Base-by-base conservation (phyloP, 2,888 invertebrate genomes). In the Tillus elongatus region DNA sequence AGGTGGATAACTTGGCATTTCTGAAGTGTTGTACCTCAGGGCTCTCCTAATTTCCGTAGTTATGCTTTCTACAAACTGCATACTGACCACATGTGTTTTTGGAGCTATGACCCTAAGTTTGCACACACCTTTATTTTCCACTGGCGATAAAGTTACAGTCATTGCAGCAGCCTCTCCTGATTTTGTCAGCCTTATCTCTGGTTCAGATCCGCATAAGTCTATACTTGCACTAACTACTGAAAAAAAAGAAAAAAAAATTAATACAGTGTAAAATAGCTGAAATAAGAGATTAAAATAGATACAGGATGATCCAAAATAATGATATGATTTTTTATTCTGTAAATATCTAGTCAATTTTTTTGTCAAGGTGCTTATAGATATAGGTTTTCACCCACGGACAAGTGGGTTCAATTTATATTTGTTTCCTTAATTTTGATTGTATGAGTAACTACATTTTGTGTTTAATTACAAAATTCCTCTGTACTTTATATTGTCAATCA, bases 31-130 rank as follows among this genome's bases (percentile, higher is more conserved):
- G n/a, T n/a, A 8, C 6, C 6, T 6, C 24, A 6, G 6, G n/a
- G 24, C 24, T 8, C 24, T 19, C 6, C n/a, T 6, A 19, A 19
- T 6, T n/a, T 19, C 24, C n/a, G 6, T n/a, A 6, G 6, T 19
- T 6, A 19, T 19, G 24, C 6, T n/a, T 19, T 55, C 51, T 10
- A 47, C 34, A 37, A 57, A 52, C 31, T 55, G 52, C 41, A 62
- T 38, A 34, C 54, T 53, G 11, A 62, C 50, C 4, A 58, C 51
- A 37, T 60, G 57, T 2, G 57, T 53, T 26, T 44, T 43, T 3
- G 61, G 60, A 2, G 58, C 58, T 12, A 46, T 50, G 4, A 62
- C 45, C 33, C 42, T 39, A 14, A 54, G 34, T 33, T 46, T 50
- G 40, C 59, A 60, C 10, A 49, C 39, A 13, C 40, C 44, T 19